phyloP scores from a whole-genome alignment of 2,797 vertebrate species.

The Lagodon rhomboides region DNA sequence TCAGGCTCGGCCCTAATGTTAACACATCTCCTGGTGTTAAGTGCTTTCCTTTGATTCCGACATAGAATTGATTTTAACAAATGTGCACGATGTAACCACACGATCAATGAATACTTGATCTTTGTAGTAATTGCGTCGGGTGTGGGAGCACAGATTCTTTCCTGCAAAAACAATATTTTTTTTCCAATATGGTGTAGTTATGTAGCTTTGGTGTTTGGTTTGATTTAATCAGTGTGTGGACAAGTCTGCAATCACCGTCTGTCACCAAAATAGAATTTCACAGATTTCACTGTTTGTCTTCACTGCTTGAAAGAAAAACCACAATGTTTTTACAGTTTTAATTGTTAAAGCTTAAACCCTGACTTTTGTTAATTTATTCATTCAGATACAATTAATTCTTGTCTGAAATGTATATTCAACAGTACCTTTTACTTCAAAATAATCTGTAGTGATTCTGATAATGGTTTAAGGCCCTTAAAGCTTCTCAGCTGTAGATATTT shows the following conservation, averaged over 20 bases:
- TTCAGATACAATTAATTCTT: not conserved
- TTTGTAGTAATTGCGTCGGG: not conserved
- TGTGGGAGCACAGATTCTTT: not conserved
- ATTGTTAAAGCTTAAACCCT: too few species aligned
- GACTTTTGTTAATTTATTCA: not conserved
- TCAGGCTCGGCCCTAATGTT: not conserved
- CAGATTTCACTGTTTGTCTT: not conserved
- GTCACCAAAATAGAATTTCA: not conserved
- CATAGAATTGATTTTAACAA: conserved; percentile 32
- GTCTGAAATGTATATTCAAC: not conserved
- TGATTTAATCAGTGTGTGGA: not conserved
- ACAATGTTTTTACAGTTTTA: too few species aligned
- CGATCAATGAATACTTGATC: conserved; percentile 23
- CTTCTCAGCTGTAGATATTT: too few species aligned
- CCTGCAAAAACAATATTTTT: not conserved
- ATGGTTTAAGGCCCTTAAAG: too few species aligned
- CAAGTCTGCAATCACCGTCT: not conserved
- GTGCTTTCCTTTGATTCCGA: conserved; percentile 21
- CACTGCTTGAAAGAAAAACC: not conserved
- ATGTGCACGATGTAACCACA: conserved; percentile 16
- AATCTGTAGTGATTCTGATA: not conserved
- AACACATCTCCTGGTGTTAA: conserved; percentile 27
- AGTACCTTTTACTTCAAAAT: not conserved
- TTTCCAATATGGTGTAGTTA: not conserved
- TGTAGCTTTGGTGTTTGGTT: not conserved